These are phyloP conservation scores for Saccostrea cuccullata DNA, from an alignment of 1,140 invertebrate genomes.

Conservation along the genomic window DNA sequence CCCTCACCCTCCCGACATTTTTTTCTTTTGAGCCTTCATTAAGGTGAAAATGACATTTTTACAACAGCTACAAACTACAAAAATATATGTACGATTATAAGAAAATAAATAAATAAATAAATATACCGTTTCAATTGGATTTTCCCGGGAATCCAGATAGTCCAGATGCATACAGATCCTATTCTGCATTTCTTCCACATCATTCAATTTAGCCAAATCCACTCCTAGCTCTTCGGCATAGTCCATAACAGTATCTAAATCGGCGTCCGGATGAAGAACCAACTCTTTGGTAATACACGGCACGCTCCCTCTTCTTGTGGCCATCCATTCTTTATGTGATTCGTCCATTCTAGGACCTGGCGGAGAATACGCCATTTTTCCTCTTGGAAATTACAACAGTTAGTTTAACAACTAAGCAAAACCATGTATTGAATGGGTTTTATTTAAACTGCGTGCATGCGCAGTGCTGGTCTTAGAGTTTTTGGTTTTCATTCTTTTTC, in stretches of 20 bases:
- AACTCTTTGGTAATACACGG: neutral
- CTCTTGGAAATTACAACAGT: neutral
- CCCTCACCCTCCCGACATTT: no score
- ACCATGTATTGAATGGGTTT: neutral
- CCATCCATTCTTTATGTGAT: neutral
- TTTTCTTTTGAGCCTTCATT: no score
- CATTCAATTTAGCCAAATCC: neutral
- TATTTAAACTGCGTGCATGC: neutral
- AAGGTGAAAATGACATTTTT: no score
- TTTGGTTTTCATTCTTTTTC: neutral
- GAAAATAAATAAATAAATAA: neutral
- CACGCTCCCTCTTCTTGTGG: neutral
- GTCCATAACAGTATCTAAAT: neutral
- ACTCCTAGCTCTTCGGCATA: slow-evolving; percentile 9
- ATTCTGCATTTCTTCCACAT: slow-evolving; percentile 12
- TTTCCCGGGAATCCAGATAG: neutral
- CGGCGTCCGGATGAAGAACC: neutral
- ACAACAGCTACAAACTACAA: no score
- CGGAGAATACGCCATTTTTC: slow-evolving; percentile 1
- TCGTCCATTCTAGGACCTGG: neutral
- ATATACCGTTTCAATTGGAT: slow-evolving; percentile 10
- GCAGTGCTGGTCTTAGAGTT: neutral
- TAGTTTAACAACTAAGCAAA: neutral
- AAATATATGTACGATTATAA: no score
- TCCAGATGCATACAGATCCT: slow-evolving; percentile 27